phyloP scores from a whole-genome alignment of 2,888 invertebrate species.

The Ceramica pisi region DNA sequence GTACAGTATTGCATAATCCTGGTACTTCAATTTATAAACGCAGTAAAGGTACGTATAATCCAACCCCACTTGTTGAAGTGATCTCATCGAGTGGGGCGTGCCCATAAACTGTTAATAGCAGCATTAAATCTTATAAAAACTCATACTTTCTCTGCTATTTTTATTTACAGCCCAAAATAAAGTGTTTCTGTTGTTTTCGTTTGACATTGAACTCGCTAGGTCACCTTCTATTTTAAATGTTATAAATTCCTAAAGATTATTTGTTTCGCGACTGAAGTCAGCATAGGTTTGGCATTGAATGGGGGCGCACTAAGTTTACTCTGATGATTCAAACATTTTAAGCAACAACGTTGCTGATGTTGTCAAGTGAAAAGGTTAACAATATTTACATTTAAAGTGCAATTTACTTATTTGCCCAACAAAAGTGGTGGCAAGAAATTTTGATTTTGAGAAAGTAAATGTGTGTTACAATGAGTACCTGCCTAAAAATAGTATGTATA shows the following conservation, averaged over 20 bases:
- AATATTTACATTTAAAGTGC: background rate
- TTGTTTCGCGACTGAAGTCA: conserved; percentile 1
- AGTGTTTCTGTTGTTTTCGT: conserved; percentile 25
- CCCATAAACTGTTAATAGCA: conserved; percentile 62
- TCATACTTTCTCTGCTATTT: conserved; percentile 57
- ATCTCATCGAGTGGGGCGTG: conserved; percentile 60
- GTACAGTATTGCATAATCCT: conserved; percentile 43
- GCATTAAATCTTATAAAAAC: conserved; percentile 61
- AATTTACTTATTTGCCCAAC: background rate
- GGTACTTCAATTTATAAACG: conserved; percentile 29
- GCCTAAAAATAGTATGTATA: no score
- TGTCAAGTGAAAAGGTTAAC: conserved; percentile 1
- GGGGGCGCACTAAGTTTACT: conserved; percentile 18
- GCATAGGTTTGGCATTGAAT: conserved; percentile 24
- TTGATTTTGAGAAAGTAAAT: background rate
- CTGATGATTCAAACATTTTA: conserved; percentile 21
- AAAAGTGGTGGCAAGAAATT: background rate
- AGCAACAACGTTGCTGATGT: background rate
- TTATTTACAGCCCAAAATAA: conserved; percentile 44
- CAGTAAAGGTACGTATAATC: conserved; percentile 39
- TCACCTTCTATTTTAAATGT: conserved; percentile 34
- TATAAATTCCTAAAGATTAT: conserved; percentile 25
- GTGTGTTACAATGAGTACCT: background rate
- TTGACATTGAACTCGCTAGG: conserved; percentile 56
- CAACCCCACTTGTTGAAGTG: conserved; percentile 55